Evolutionary conservation across 37 sponge, comb jelly and placozoan genomes (phyloP), one percentile per base, ranked within the genome.

Genomic region (Tethya wilhelma): DNA sequence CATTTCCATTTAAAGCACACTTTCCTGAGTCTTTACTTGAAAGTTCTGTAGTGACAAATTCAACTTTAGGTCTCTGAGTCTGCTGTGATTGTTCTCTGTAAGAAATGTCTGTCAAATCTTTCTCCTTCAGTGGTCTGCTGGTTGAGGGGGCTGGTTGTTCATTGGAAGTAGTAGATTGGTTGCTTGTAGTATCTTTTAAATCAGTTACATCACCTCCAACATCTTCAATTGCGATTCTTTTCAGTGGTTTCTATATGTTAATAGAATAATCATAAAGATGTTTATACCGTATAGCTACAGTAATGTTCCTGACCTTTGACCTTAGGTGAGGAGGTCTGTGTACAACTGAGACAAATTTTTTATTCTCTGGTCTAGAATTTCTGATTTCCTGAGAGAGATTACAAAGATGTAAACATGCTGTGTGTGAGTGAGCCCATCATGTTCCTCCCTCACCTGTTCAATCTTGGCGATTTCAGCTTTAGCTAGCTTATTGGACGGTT

Each of bases 401-500:
- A 72, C 5, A 23, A 59, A 7, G 4, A 59, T 25, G 20, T 29
- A 29, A 30, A 19, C 29, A 9, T 19, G 17, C 55, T 49, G 17
- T 49, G 17, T 19, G 9, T 49, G 55, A 17, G 14, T 17, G 14
- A 19, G 55, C 55, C 9, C 9, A 19, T 49, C 55, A 49, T 49
- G 55, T 49, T 17, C 55, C 17, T 17, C 55, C 9, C 55, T 49
- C 55, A 77, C 67, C 59, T 78, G 72, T 2, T 90, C 79, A 36
- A 89, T 19, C 39, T 59, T 90, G 23, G 59, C 57, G 40, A 91
- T 46, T 41, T 95, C 93, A 22, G 76, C 25, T 39, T 38, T 73
- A 0, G 96, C 92, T 41, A 71, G 79, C 59, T 88, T 95, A 70
- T 92, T 91, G 23, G 40, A 63, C 2, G 89, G 86, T 28, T 95